Evolutionary conservation across 2,797 vertebrate species (phyloP).

Genomic region (Setipinna tenuifilis): DNA sequence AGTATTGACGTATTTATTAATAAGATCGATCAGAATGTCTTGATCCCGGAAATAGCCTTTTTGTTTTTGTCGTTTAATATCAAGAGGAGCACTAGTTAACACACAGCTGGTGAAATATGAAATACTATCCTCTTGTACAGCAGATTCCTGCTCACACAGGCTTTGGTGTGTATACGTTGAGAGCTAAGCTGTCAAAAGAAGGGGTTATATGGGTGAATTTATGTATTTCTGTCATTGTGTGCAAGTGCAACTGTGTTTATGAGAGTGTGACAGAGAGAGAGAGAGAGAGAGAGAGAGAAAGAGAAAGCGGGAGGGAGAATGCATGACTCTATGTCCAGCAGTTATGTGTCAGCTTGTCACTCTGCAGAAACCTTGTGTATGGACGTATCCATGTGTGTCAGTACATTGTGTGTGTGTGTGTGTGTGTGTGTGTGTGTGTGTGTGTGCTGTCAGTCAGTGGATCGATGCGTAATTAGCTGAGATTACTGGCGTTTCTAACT

Average conservation of each 20-base stretch:
- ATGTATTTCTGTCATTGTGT: too few species aligned
- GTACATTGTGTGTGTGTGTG: neutral
- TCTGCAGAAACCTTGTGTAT: neutral
- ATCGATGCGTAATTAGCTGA: slow-evolving; percentile 14
- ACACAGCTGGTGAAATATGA: too few species aligned
- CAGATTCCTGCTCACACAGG: too few species aligned
- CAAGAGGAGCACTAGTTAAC: too few species aligned
- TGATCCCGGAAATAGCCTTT: too few species aligned
- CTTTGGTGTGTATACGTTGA: too few species aligned
- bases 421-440: neutral
- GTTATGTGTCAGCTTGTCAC: neutral
- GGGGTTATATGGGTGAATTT: too few species aligned
- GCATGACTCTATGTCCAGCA: neutral
- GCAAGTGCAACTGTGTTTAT: neutral
- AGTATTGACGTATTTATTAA: too few species aligned
- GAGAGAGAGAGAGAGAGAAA: neutral
- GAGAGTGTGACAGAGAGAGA: neutral
- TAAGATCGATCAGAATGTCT: too few species aligned
- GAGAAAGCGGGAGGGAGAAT: neutral
- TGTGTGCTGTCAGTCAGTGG: neutral
- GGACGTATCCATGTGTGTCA: neutral
- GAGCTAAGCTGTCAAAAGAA: too few species aligned
- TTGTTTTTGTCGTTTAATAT: too few species aligned
- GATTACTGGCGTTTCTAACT: slow-evolving; percentile 5
- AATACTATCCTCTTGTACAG: too few species aligned